Conservation (phyloP, 1,140 invertebrate genomes). For the Drosophila carrolli region DNA sequence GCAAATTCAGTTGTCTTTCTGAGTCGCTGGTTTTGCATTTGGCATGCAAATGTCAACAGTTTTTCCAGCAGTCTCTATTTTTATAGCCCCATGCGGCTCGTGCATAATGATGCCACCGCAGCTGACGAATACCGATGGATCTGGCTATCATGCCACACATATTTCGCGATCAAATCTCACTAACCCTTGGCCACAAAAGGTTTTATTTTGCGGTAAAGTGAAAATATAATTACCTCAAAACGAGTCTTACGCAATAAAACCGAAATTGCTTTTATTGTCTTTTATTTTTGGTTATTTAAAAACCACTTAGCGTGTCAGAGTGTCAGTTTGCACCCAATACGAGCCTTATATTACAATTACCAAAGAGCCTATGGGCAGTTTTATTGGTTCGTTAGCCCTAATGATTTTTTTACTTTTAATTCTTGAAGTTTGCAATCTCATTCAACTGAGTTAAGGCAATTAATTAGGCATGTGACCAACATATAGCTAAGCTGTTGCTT, state of each 20-base stretch:
- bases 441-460: constrained; percentile 13
- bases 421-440: constrained; percentile 16
- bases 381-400: constrained; percentile 1
- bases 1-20: constrained; percentile 64
- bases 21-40: constrained; percentile 67
- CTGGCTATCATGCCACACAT: constrained; percentile 50
- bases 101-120: constrained; percentile 64
- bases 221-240: constrained; percentile 57
- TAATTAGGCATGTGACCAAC: constrained; percentile 18
- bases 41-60: constrained; percentile 79
- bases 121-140: constrained; percentile 41
- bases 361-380: background rate
- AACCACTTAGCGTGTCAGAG: constrained; percentile 41
- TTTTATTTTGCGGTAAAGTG: constrained; percentile 55
- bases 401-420: constrained; percentile 13
- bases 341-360: constrained; percentile 7
- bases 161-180: constrained; percentile 67
- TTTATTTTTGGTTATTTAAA: constrained; percentile 35
- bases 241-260: constrained; percentile 42
- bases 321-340: constrained; percentile 7
- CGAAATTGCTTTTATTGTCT: constrained; percentile 38
- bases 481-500: background rate
- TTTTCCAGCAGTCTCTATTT: constrained; percentile 33
- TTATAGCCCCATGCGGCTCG: constrained; percentile 28
- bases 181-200: constrained; percentile 34